Evolutionary conservation across 1,140 invertebrate genomes (phyloP).

Genomic region (Homarus americanus): DNA sequence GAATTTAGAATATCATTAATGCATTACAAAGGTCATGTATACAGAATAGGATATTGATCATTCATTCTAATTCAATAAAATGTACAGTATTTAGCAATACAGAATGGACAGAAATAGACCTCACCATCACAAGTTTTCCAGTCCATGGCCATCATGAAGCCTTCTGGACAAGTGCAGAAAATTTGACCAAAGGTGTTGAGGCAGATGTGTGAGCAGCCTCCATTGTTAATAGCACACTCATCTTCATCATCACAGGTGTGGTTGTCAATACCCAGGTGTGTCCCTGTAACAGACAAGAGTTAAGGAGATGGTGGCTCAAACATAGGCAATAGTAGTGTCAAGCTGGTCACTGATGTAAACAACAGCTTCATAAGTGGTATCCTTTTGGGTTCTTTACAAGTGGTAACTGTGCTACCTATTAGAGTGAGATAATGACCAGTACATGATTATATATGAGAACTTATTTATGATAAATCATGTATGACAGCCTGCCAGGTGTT

Average conservation of each 20-base stretch:
- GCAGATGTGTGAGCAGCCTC: slow-evolving; percentile 82
- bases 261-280: slow-evolving; percentile 69
- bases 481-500: too few relatives aligned
- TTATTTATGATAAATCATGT: too few relatives aligned
- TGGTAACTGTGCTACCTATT: too few relatives aligned
- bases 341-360: too few relatives aligned
- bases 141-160: slow-evolving; percentile 78
- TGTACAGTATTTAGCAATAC: not conserved
- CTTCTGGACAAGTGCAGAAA: slow-evolving; percentile 79
- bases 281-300: slow-evolving; percentile 43
- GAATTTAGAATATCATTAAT: not conserved
- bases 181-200: slow-evolving; percentile 81
- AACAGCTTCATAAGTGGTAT: too few relatives aligned
- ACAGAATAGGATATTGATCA: not conserved
- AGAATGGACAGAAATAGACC: slow-evolving; percentile 35
- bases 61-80: not conserved
- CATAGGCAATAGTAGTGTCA: too few relatives aligned
- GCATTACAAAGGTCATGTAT: not conserved
- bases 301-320: too few relatives aligned
- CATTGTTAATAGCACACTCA: slow-evolving; percentile 78
- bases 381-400: too few relatives aligned
- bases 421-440: too few relatives aligned
- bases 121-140: slow-evolving; percentile 80
- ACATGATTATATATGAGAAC: too few relatives aligned
- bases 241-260: slow-evolving; percentile 79